Conservation (phyloP, 2,888 invertebrate genomes). For the Ditula angustiorana region DNA sequence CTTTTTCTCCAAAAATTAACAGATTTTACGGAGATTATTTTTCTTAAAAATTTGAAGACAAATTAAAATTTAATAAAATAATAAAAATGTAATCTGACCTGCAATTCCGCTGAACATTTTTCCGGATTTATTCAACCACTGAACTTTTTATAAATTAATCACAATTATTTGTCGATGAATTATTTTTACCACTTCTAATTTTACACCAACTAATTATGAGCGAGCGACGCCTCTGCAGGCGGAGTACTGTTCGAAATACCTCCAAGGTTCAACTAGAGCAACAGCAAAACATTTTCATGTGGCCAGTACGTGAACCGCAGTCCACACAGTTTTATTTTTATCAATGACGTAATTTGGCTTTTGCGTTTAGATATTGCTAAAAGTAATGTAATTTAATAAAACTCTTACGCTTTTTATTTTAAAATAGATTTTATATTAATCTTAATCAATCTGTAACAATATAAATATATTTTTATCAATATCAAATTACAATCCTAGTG, state of each 20-base stretch:
- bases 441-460: no score
- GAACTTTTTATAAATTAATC: constrained; percentile 39
- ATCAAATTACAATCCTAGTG: neutral
- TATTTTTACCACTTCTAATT: constrained; percentile 47
- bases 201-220: constrained; percentile 49
- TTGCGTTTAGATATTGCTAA: constrained; percentile 64
- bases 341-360: constrained; percentile 67
- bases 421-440: neutral
- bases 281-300: constrained; percentile 50
- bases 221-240: constrained; percentile 53
- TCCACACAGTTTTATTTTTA: constrained; percentile 65
- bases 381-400: neutral
- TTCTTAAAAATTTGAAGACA: no score
- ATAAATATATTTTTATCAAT: neutral
- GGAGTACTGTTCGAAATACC: constrained; percentile 60
- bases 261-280: constrained; percentile 59
- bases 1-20: no score
- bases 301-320: constrained; percentile 57
- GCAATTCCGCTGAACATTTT: constrained; percentile 83
- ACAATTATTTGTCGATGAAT: constrained; percentile 38
- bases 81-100: constrained; percentile 59
- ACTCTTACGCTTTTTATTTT: neutral
- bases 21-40: no score
- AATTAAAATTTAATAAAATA: constrained; percentile 13
- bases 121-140: constrained; percentile 43